These are phyloP conservation scores for Drosophila orosa DNA, from an alignment of 1,140 invertebrate species.

Conservation along the genomic window DNA sequence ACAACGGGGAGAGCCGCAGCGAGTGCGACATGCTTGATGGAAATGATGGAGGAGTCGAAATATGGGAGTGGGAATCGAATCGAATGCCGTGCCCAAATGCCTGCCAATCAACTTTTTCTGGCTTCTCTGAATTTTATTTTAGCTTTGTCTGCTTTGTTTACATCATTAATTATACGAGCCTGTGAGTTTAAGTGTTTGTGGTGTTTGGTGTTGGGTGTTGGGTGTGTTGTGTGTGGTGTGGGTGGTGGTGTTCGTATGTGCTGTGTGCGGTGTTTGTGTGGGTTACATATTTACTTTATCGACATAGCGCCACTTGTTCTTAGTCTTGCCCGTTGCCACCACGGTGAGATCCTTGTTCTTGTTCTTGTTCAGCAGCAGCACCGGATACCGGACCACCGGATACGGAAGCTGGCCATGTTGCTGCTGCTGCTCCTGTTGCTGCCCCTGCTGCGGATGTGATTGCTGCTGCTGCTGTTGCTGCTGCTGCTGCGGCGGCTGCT, in stretches of 20 bases:
- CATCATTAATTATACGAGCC: constrained; percentile 61
- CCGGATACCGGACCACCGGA: constrained; percentile 80
- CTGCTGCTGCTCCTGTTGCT: constrained; percentile 29
- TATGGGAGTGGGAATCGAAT: constrained; percentile 33
- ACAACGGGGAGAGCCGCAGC: constrained; percentile 1
- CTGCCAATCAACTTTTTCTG: constrained; percentile 43
- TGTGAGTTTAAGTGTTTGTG: constrained; percentile 36
- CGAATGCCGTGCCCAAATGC: constrained; percentile 40
- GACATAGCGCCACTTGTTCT: constrained; percentile 84
- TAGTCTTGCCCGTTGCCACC: constrained; percentile 81
- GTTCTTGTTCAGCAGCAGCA: constrained; percentile 80
- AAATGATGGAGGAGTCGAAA: constrained; percentile 10
- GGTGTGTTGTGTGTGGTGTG: constrained; percentile 20
- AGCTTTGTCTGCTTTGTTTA: constrained; percentile 43
- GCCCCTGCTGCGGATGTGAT: constrained; percentile 23
- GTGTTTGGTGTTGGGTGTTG: constrained; percentile 29
- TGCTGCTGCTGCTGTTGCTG: constrained; percentile 42
- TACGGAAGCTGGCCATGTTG: constrained; percentile 44
- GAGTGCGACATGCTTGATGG: constrained; percentile 3
- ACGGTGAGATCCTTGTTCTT: constrained; percentile 83
- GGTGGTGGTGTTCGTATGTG: constrained; percentile 18
- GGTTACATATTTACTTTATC: constrained; percentile 84
- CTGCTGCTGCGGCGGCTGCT: constrained; percentile 12
- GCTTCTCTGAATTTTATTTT: constrained; percentile 44
- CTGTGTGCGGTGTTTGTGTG: constrained; percentile 31